These are phyloP conservation scores for Cremastinae sp. DNA, from an alignment of 2,888 invertebrate species.

Conservation along the genomic window DNA sequence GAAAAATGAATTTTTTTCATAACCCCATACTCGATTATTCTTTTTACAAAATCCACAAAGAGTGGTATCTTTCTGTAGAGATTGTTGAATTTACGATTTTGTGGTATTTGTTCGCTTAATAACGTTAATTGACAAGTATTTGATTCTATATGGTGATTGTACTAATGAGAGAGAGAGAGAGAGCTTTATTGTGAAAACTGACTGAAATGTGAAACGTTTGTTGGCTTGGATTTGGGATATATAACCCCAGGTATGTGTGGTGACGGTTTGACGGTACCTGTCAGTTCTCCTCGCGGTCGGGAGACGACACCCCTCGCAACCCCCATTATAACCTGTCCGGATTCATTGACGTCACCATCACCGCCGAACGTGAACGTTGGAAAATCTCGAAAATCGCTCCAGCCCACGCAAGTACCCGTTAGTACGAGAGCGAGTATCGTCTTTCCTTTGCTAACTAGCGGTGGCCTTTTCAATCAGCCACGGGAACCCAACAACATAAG, in stretches of 20 bases:
- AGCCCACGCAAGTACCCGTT: conserved; percentile 82
- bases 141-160: too few species aligned
- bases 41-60: too few species aligned
- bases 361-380: conserved; percentile 74
- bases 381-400: conserved; percentile 75
- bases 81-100: too few species aligned
- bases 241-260: conserved; percentile 74
- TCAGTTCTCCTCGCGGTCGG: conserved; percentile 76
- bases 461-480: conserved; percentile 82
- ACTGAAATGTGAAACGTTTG: conserved; percentile 46
- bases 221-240: conserved; percentile 70
- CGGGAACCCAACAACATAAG: conserved; percentile 77
- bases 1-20: too few species aligned
- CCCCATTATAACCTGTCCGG: conserved; percentile 75
- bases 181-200: not conserved
- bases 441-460: conserved; percentile 85
- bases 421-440: conserved; percentile 89
- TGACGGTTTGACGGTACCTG: conserved; percentile 78
- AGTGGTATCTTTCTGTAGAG: too few species aligned
- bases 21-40: too few species aligned
- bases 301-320: conserved; percentile 75
- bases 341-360: conserved; percentile 77
- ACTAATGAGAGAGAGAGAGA: too few species aligned
- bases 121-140: too few species aligned
- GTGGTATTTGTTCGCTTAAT: too few species aligned